Conservation (phyloP, 1,140 invertebrate species). For the Neodiprion lecontei region DNA sequence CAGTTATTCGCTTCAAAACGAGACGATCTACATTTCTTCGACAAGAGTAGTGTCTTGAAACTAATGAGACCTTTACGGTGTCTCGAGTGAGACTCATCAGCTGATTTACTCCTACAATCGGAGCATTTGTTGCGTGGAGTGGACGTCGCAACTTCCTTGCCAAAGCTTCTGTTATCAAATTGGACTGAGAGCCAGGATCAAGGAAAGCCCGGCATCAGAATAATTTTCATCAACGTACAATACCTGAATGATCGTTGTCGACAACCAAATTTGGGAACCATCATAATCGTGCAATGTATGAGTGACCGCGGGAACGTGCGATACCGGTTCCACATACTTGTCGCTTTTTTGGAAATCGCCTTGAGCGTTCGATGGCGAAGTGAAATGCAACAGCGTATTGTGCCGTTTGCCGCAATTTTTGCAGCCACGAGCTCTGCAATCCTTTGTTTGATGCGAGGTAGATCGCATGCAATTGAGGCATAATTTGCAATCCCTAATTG, state of each 20-base stretch:
- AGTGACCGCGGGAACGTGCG: too few relatives aligned
- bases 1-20: constrained; percentile 17
- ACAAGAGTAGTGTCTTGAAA: constrained; percentile 21
- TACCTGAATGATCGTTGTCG: constrained; percentile 26
- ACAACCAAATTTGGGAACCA: background rate
- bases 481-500: background rate
- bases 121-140: background rate
- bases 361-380: too few relatives aligned
- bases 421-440: constrained; percentile 19
- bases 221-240: constrained; percentile 17
- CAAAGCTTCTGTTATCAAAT: constrained; percentile 26
- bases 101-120: constrained; percentile 25
- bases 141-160: constrained; percentile 17
- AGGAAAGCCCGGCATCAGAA: constrained; percentile 23
- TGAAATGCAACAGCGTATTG: constrained; percentile 19
- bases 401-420: constrained; percentile 11
- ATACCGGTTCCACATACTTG: too few relatives aligned
- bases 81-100: constrained; percentile 2
- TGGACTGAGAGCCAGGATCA: constrained; percentile 29
- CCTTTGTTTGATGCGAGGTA: background rate
- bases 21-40: background rate
- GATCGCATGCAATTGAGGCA: constrained; percentile 22
- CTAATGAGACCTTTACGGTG: constrained; percentile 15
- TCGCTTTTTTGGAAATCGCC: too few relatives aligned
- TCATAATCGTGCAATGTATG: too few relatives aligned